Conservation (phyloP, 2,888 invertebrate species). For the Aphidius colemani region DNA sequence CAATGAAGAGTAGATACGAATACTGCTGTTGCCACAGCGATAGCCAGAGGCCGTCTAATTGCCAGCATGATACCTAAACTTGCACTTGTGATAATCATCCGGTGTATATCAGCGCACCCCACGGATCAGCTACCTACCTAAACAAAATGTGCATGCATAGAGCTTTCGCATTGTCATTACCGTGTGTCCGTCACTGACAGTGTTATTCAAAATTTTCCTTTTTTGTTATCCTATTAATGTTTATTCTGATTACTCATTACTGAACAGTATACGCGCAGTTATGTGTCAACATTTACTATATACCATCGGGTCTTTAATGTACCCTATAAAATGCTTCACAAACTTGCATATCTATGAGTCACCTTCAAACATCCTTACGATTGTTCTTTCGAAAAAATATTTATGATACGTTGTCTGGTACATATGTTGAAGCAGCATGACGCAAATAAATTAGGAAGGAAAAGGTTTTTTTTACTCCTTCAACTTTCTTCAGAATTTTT, state of each 20-base stretch:
- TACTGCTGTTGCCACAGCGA: constrained; percentile 39
- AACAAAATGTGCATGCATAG: not conserved
- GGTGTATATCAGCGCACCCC: constrained; percentile 24
- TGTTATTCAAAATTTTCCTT: not conserved
- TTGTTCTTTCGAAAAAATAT: constrained; percentile 16
- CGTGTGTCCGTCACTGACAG: too few relatives aligned
- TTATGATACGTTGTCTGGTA: too few relatives aligned
- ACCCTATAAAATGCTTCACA: too few relatives aligned
- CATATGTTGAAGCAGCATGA: too few relatives aligned
- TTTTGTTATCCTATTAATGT: not conserved
- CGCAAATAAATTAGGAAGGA: too few relatives aligned
- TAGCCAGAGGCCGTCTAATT: constrained; percentile 49
- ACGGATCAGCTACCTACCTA: not conserved
- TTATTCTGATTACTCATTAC: too few relatives aligned
- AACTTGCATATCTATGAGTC: not conserved
- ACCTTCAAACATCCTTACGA: constrained; percentile 27
- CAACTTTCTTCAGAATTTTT: constrained; percentile 9
- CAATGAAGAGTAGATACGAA: constrained; percentile 9
- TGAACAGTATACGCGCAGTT: too few relatives aligned
- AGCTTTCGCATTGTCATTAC: too few relatives aligned
- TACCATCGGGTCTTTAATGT: too few relatives aligned
- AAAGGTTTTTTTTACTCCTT: too few relatives aligned
- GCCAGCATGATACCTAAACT: constrained; percentile 44
- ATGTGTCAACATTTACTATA: too few relatives aligned
- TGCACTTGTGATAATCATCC: constrained; percentile 45